These are phyloP conservation scores for Orestias chungarensis DNA, from an alignment of 2,797 vertebrate genomes.

Conservation along the genomic window DNA sequence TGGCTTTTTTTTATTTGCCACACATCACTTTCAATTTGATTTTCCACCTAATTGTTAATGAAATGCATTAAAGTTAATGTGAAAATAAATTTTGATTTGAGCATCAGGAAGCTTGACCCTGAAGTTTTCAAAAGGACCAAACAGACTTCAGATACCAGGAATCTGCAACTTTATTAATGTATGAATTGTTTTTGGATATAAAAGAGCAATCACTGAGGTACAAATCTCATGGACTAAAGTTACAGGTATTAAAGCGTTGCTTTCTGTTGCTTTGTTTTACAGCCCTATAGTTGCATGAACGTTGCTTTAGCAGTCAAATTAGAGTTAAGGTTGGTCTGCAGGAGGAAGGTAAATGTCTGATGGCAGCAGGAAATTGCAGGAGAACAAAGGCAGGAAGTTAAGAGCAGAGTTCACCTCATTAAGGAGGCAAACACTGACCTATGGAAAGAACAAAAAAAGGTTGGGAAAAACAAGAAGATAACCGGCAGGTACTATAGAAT, in stretches of 20 bases:
- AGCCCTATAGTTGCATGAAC: not conserved
- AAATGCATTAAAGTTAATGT: no score
- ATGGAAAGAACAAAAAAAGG: conserved; percentile 50
- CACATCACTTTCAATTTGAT: no score
- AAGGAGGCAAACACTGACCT: conserved; percentile 42
- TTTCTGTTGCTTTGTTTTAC: not conserved
- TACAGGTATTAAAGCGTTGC: not conserved
- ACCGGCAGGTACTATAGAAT: conserved; percentile 23
- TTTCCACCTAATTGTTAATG: no score
- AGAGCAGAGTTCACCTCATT: conserved; percentile 56
- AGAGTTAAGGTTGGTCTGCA: not conserved
- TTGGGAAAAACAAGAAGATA: conserved; percentile 30
- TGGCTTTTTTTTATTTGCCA: no score
- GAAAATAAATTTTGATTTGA: no score
- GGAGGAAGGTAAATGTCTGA: conserved; percentile 14
- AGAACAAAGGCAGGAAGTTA: conserved; percentile 80
- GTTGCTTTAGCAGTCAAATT: conserved; percentile 3
- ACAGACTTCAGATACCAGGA: not conserved
- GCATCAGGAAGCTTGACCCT: not conserved
- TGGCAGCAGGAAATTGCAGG: conserved; percentile 73
- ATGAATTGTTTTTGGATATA: not conserved
- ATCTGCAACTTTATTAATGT: no score
- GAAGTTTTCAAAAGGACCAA: not conserved
- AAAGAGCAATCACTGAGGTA: not conserved
- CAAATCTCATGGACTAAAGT: not conserved